Base-by-base conservation (phyloP, 2,797 vertebrate species). In the Bradypus variegatus region DNA sequence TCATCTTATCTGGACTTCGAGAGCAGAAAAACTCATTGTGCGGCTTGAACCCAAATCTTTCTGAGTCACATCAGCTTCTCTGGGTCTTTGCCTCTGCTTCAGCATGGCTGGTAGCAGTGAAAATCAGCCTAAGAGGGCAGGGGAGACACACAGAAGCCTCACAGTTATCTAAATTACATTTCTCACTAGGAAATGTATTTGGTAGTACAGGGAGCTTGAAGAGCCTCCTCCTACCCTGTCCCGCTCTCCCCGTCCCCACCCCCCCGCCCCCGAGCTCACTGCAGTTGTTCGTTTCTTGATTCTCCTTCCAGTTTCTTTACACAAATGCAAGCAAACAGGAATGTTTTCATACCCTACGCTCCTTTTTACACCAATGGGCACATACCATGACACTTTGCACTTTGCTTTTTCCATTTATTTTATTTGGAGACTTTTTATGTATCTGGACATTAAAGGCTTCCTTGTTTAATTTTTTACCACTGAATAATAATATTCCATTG, bases 401-500 rank as follows among this genome's bases (percentile, higher is more conserved):
- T 48, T 77, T 5, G 14, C 69, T n/a, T 75, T 62, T 38, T 45
- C 18, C 19, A 5, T 65, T 36, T 38, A 48, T 27, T 67, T 64
- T 13, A 4, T 70, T 41, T 41, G n/a, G 64, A 91, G 82, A 53
- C 12, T 69, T 64, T 69, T 45, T 50, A 58, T 91, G 62, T 8
- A 14, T 29, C 50, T 8, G 18, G 84, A 79, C 18, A 4, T 0
- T 0, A 12, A 53, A n/a, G 27, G 11, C 45, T 31, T 55, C 67
- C 41, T 41, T 16, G 21, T 65, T 84, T 81, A 29, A 41, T 38
- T 33, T 82, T 55, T 29, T 5, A 72, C 2, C 3, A 81, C 41
- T 60, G 5, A 0, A 0, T 70, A 0, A 0, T 70, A 29, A 5
- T 48, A 70, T 7, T 84, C 75, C 60, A 36, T 16, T 5, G 0